These are phyloP conservation scores for Watsonalla binaria DNA, from an alignment of 2,888 invertebrate species.

Conservation along the genomic window DNA sequence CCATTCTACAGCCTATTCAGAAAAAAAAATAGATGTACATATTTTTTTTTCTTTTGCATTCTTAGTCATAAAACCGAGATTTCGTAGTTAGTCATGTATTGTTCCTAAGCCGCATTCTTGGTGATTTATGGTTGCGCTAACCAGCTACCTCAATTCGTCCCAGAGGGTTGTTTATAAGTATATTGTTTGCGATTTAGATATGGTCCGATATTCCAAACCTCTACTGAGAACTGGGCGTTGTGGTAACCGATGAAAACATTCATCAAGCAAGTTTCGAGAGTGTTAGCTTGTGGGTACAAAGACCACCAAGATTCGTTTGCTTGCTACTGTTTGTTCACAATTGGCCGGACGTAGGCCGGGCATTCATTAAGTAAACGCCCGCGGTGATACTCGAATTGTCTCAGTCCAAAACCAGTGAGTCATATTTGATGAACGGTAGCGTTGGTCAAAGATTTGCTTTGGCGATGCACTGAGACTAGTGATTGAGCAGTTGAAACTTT, in stretches of 20 bases:
- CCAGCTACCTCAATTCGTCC: slow-evolving; percentile 52
- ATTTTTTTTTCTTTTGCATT: too few relatives aligned
- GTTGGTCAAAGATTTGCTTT: slow-evolving; percentile 2
- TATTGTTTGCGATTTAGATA: slow-evolving; percentile 65
- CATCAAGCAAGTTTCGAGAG: slow-evolving; percentile 43
- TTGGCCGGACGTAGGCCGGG: slow-evolving; percentile 36
- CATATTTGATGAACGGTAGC: slow-evolving; percentile 8
- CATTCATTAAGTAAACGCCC: slow-evolving; percentile 24
- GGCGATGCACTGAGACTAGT: background rate
- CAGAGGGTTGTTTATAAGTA: slow-evolving; percentile 36
- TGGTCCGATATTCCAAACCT: slow-evolving; percentile 40
- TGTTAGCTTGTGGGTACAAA: slow-evolving; percentile 55
- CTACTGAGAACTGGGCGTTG: slow-evolving; percentile 61
- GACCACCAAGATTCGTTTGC: slow-evolving; percentile 50
- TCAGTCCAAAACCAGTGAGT: slow-evolving; percentile 24
- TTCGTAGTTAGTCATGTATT: too few relatives aligned
- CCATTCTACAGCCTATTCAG: too few relatives aligned
- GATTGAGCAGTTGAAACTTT: slow-evolving; percentile 1
- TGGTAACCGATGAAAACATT: slow-evolving; percentile 58
- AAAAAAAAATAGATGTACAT: too few relatives aligned
- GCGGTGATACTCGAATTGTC: slow-evolving; percentile 30
- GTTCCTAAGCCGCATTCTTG: background rate
- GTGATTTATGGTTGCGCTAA: slow-evolving; percentile 13
- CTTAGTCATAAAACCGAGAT: too few relatives aligned
- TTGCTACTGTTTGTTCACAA: slow-evolving; percentile 46